Evolutionary conservation across 2,113 vertebrate genomes (phyloP).

Genomic region (Progne subis): DNA sequence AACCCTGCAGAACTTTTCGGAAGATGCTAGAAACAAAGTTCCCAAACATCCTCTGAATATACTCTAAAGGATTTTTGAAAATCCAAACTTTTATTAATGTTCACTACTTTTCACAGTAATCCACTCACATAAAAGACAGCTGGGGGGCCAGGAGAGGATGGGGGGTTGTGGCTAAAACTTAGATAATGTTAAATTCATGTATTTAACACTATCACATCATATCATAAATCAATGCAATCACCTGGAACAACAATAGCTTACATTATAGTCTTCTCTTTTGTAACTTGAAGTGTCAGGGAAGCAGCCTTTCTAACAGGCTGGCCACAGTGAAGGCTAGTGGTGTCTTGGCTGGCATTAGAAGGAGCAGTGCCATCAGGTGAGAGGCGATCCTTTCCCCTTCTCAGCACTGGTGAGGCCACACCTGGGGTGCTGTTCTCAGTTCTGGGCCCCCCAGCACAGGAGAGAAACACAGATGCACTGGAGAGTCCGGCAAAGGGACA

Average conservation of each 20-base stretch:
- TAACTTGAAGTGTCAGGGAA: background rate
- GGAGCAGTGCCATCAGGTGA: background rate
- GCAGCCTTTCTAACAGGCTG: background rate
- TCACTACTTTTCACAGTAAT: background rate
- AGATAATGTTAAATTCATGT: background rate
- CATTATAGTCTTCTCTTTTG: background rate
- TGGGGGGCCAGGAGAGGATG: fast-evolving
- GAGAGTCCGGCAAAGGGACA: background rate
- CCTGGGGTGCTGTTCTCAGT: background rate
- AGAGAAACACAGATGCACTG: background rate
- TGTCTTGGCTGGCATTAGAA: background rate
- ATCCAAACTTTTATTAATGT: background rate
- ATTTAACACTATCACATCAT: background rate
- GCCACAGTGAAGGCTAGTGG: background rate
- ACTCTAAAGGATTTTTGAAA: background rate
- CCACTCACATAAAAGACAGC: background rate
- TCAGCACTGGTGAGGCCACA: background rate
- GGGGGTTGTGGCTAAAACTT: background rate
- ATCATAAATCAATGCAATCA: background rate
- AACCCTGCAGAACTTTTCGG: background rate
- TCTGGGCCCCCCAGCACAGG: background rate
- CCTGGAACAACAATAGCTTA: background rate
- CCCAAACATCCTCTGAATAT: background rate
- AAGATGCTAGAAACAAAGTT: background rate
- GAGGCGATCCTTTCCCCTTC: background rate